Percentiles rank a stretch among this genome's conserved stretches.
Evolutionary conservation across 30 jellyfish, hydroid and myxozoan species (phyloP).

Genomic region (Haliclystus octoradiatus): DNA sequence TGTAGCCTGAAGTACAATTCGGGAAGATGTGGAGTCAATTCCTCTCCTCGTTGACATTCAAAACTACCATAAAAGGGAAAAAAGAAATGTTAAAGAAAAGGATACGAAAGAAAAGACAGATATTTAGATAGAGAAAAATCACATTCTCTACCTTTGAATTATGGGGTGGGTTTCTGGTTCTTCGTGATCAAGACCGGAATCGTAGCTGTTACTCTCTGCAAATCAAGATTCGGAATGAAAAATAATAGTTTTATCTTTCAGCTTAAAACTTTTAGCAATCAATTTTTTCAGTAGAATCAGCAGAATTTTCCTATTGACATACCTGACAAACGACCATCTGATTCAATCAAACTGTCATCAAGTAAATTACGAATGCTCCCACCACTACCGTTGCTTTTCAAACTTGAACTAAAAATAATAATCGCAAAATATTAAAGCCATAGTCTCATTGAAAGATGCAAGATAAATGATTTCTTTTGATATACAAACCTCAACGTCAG

Average conservation of each 20-base stretch:
- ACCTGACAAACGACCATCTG: no score
- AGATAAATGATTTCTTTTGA: neutral
- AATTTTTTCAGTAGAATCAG: no score
- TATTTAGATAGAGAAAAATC: no score
- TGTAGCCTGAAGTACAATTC: constrained; percentile 61
- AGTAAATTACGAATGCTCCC: constrained; percentile 29
- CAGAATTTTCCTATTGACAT: no score
- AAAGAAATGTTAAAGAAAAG: neutral
- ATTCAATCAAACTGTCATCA: constrained; percentile 76
- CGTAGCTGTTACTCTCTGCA: constrained; percentile 62
- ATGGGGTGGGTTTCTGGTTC: constrained; percentile 76
- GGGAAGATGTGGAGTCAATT: constrained; percentile 68
- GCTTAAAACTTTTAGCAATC: no score
- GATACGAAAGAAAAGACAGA: no score
- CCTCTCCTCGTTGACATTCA: constrained; percentile 76
- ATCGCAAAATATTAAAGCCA: neutral
- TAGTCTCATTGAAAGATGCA: neutral
- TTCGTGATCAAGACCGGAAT: constrained; percentile 82
- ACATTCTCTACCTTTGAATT: constrained; percentile 62
- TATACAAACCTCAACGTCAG: neutral
- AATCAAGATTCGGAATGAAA: no score
- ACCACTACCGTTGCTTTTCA: neutral
- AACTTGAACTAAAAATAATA: neutral
- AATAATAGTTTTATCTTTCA: no score
- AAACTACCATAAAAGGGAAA: constrained; percentile 13